A percentile compares a stretch with the other conserved stretches of the same genome.
Conservation (phyloP, 2,797 vertebrate genomes). For the Clamator glandarius region DNA sequence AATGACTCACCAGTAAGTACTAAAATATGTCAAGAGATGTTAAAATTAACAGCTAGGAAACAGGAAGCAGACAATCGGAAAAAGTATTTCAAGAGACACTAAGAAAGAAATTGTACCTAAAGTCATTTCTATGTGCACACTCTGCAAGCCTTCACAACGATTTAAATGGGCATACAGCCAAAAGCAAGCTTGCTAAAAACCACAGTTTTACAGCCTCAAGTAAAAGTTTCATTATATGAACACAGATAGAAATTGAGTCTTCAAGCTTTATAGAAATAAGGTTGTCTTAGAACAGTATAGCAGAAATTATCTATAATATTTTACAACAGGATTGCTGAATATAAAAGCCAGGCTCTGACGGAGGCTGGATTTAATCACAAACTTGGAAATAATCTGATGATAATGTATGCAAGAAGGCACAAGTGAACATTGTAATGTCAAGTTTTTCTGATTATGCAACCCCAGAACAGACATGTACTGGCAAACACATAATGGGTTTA, state of each 20-base stretch:
- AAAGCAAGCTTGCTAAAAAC: neutral
- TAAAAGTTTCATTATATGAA: neutral
- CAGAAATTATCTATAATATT: neutral
- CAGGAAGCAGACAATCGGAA: neutral
- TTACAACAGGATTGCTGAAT: neutral
- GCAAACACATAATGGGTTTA: slow-evolving; percentile 24
- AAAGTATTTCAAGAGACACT: neutral
- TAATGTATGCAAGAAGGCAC: neutral
- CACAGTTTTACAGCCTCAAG: neutral
- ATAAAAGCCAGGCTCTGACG: neutral
- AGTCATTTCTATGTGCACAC: neutral
- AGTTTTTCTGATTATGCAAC: slow-evolving; percentile 11
- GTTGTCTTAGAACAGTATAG: neutral
- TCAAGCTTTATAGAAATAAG: neutral
- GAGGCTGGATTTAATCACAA: neutral
- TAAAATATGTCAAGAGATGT: slow-evolving; percentile 6
- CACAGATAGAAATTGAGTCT: neutral
- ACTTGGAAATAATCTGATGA: neutral
- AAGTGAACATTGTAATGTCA: neutral
- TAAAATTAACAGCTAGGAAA: slow-evolving; percentile 30
- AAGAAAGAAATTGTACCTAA: neutral
- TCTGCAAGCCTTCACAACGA: neutral
- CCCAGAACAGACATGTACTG: neutral
- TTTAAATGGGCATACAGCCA: neutral
- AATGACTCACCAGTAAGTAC: neutral